These are phyloP conservation scores for Corythaeola cristata DNA, from an alignment of 2,113 vertebrate species.

Conservation along the genomic window DNA sequence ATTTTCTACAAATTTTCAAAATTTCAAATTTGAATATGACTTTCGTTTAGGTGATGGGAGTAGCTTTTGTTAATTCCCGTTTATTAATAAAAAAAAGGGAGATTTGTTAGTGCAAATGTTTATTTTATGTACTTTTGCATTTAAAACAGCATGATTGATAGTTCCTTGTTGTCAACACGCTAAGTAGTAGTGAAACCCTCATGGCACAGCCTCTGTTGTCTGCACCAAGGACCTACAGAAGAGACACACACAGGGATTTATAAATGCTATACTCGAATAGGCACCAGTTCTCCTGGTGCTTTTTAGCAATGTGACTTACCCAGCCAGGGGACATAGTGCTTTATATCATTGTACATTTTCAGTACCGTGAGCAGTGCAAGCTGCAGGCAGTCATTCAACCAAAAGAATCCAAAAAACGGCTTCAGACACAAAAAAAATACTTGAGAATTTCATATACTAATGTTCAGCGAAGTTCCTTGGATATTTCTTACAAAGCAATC, in stretches of 20 bases:
- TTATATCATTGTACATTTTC: not conserved
- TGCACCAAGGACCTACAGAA: not conserved
- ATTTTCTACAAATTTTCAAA: not conserved
- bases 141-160: not conserved
- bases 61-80: not conserved
- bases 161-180: not conserved
- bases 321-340: not conserved
- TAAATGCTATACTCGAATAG: rapidly evolving
- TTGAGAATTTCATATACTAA: not conserved
- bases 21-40: not conserved
- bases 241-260: not conserved
- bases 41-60: not conserved
- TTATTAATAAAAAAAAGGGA: too few relatives aligned
- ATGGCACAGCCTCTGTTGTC: not conserved
- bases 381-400: not conserved
- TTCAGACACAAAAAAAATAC: not conserved
- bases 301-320: not conserved
- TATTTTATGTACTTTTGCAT: not conserved
- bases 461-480: not conserved
- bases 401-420: not conserved
- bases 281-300: not conserved
- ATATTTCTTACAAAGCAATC: not conserved
- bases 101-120: not conserved
- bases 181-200: not conserved
- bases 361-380: not conserved